Percentiles rank a stretch among this genome's conserved stretches.
These are phyloP conservation scores for Chaenodraco wilsoni DNA, from an alignment of 2,797 vertebrate species.

Conservation along the genomic window DNA sequence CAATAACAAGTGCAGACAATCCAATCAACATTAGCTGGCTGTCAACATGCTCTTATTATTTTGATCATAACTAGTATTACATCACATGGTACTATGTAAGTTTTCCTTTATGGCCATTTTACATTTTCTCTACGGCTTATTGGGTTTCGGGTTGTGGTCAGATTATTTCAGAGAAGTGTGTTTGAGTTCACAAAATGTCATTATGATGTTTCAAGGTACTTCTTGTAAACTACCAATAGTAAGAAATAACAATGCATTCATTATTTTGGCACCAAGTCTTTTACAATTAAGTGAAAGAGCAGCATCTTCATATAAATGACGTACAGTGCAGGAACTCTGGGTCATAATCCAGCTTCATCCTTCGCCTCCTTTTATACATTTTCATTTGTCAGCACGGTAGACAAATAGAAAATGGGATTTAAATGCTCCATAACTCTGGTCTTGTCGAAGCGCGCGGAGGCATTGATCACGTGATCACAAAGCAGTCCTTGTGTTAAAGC, in stretches of 20 bases:
- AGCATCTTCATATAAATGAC: neutral
- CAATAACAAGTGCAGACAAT: too few species aligned
- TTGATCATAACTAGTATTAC: neutral
- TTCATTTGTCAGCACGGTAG: constrained; percentile 27
- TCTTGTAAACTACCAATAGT: neutral
- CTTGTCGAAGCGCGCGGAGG: constrained; percentile 12
- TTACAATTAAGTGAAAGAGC: neutral
- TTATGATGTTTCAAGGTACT: neutral
- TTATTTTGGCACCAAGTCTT: neutral
- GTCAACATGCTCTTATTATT: neutral
- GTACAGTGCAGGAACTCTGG: neutral
- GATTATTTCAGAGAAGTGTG: neutral
- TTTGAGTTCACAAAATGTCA: fast-evolving
- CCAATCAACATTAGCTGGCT: too few species aligned
- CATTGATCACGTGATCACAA: constrained; percentile 38
- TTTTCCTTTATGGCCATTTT: neutral
- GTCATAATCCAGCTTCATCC: constrained; percentile 18
- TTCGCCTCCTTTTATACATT: constrained; percentile 38
- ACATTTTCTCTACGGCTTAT: neutral
- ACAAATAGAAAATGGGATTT: constrained; percentile 59
- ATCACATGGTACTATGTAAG: neutral
- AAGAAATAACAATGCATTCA: neutral
- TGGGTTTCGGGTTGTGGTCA: neutral
- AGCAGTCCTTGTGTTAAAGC: constrained; percentile 2
- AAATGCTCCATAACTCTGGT: constrained; percentile 54